Evolutionary conservation across 2,888 invertebrate species (phyloP), one percentile per base, ranked within the genome.

Genomic region (Hyposoter didymator): DNA sequence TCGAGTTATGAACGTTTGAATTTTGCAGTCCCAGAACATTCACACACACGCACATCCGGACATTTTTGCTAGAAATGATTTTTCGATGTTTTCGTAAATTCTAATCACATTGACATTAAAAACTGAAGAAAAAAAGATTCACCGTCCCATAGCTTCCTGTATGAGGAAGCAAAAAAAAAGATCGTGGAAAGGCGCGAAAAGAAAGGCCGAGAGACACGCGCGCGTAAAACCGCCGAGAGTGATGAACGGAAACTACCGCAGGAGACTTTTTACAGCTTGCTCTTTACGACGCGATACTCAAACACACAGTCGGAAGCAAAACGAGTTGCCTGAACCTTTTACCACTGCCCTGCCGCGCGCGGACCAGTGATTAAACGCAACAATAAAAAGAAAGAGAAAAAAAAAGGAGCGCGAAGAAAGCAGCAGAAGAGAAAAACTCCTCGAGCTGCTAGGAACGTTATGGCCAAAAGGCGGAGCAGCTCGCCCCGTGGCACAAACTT

Each of bases 231-330:
- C 84, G 81, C 87, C 85, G 73, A 85, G 84, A 35, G 81, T 82
- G 82, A 85, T 67, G 84, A 84, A 87, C 84, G 84, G 81, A 84
- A 82, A 86, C 81, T 80, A 88, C 87, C 87, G 75, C 67, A 22
- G 19, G 14, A 28, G 87, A 90, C 88, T 91, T 93, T 93, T 94
- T 93, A 92, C 90, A 92, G 90, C 92, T 91, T 91, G 91, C 91
- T 91, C 92, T 94, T 93, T 93, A 93, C 91, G 93, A 92, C 89
- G 90, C 91, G 90, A 92, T 93, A 92, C 90, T 91, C 90, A 89
- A 89, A 91, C 75, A 89, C 59, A 89, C 88, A 85, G 89, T 88
- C 64, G 35, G 59, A 67, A 55, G 72, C 59, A 59, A 28, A 59
- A 39, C 80, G 55, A 64, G 74, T 52, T 76, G 88, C 83, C 85